phyloP scores from a whole-genome alignment of 2,113 vertebrate species.

The Rhadina sibilatrix region DNA sequence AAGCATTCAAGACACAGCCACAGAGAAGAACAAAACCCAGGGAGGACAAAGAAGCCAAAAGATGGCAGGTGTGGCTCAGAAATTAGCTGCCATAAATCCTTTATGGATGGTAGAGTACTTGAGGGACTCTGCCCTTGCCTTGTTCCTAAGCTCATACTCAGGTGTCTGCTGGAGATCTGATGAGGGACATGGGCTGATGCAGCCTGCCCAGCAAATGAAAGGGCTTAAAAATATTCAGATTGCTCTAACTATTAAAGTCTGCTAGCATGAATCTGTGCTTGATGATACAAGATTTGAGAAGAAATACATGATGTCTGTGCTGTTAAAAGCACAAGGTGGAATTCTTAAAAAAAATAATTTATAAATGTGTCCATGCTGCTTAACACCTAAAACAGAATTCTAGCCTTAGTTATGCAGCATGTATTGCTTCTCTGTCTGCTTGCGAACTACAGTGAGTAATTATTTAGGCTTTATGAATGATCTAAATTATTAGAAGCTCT shows the following conservation, averaged over 20 bases:
- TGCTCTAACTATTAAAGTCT: not conserved
- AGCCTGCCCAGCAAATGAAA: not conserved
- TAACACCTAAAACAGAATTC: not conserved
- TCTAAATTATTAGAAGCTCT: not conserved
- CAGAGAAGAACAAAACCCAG: not conserved
- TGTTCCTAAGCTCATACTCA: not conserved
- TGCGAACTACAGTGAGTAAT: not conserved
- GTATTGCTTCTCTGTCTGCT: not conserved
- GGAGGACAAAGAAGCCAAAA: not conserved
- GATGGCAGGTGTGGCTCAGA: fast-evolving
- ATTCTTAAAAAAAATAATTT: not conserved
- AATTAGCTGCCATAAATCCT: not conserved
- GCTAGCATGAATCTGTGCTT: not conserved
- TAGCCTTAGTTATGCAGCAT: not conserved
- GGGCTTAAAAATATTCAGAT: not conserved
- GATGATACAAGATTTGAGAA: not conserved
- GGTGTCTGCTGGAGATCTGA: not conserved
- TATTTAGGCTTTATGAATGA: not conserved
- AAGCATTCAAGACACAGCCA: not conserved
- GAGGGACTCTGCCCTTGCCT: not conserved
- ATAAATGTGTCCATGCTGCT: not conserved
- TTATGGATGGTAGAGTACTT: not conserved
- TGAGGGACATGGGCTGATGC: not conserved
- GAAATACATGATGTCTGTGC: not conserved
- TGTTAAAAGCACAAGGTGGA: not conserved